A percentile compares a stretch with the other conserved stretches of the same genome.
phyloP scores from a whole-genome alignment of 1,140 invertebrate species.

The Diorhabda carinulata region DNA sequence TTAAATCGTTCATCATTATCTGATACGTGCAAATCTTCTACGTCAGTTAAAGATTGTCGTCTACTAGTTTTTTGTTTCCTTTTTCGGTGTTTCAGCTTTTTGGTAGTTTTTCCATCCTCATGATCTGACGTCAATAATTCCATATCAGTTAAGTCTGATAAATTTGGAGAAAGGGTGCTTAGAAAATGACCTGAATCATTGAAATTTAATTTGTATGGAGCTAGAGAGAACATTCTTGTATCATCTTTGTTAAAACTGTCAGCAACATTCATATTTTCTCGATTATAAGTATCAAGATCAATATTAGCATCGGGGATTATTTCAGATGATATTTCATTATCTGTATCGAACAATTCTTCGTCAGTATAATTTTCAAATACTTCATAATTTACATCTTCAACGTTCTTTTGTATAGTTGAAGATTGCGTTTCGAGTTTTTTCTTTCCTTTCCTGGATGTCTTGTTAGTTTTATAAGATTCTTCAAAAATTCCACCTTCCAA shows the following conservation, averaged over 20 bases:
- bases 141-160: slow-evolving; percentile 37
- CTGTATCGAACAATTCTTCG: slow-evolving; percentile 41
- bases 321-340: slow-evolving; percentile 31
- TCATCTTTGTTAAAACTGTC: slow-evolving; percentile 6
- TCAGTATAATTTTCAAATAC: slow-evolving; percentile 31
- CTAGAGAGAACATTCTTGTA: not conserved
- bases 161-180: slow-evolving; percentile 7
- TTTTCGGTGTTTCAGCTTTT: slow-evolving; percentile 22
- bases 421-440: slow-evolving; percentile 29
- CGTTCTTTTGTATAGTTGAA: slow-evolving; percentile 24
- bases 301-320: slow-evolving; percentile 18
- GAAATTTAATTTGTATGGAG: not conserved
- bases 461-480: slow-evolving; percentile 27
- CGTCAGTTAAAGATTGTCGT: slow-evolving; percentile 47
- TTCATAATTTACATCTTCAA: slow-evolving; percentile 12
- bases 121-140: slow-evolving; percentile 39
- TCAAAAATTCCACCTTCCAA: slow-evolving; percentile 27
- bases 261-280: slow-evolving; percentile 16
- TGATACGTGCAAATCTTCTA: slow-evolving; percentile 52
- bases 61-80: slow-evolving; percentile 26
- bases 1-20: slow-evolving; percentile 39
- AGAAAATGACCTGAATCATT: slow-evolving; percentile 8
- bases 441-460: slow-evolving; percentile 18
- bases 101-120: slow-evolving; percentile 25
- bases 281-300: slow-evolving; percentile 20